Evolutionary conservation across 2,113 vertebrate genomes (phyloP).

Genomic region (Salminus brasiliensis): DNA sequence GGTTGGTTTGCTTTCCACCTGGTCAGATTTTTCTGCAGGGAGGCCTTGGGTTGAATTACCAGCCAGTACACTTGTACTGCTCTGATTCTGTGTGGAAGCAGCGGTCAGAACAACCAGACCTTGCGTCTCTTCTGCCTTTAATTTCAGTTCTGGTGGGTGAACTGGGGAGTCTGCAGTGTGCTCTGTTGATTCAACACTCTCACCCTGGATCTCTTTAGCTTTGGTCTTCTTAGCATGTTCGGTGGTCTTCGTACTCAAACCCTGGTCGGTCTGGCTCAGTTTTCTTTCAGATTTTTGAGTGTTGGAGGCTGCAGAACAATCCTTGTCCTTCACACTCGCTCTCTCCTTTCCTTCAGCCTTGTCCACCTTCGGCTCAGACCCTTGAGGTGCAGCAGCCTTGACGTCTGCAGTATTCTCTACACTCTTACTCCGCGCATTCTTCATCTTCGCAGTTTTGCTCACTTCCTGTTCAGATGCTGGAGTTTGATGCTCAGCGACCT

Average conservation of each 20-base stretch:
- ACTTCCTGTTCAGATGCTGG: constrained; percentile 11
- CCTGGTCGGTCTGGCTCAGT: constrained; percentile 4
- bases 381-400: not conserved
- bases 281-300: constrained; percentile 1
- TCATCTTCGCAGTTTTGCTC: constrained; percentile 1
- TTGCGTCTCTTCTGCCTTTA: not conserved
- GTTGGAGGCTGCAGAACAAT: not conserved
- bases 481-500: not conserved
- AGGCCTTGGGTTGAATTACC: not conserved
- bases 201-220: not conserved
- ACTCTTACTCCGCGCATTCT: constrained; percentile 25
- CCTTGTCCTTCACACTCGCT: not conserved
- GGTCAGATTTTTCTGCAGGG: not conserved
- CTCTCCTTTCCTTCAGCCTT: not conserved
- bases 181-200: not conserved
- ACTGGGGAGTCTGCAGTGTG: not conserved
- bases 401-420: not conserved
- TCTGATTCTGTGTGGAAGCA: not conserved
- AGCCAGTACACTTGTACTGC: not conserved
- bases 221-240: constrained; percentile 20
- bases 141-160: not conserved
- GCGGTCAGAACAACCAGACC: not conserved
- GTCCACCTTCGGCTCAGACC: not conserved
- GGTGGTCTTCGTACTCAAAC: constrained; percentile 23
- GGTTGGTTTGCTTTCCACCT: constrained; percentile 33